Percentiles rank a stretch among this genome's conserved stretches.
These are phyloP conservation scores for Notiomystis cincta DNA, from an alignment of 2,113 vertebrate species.

Conservation along the genomic window DNA sequence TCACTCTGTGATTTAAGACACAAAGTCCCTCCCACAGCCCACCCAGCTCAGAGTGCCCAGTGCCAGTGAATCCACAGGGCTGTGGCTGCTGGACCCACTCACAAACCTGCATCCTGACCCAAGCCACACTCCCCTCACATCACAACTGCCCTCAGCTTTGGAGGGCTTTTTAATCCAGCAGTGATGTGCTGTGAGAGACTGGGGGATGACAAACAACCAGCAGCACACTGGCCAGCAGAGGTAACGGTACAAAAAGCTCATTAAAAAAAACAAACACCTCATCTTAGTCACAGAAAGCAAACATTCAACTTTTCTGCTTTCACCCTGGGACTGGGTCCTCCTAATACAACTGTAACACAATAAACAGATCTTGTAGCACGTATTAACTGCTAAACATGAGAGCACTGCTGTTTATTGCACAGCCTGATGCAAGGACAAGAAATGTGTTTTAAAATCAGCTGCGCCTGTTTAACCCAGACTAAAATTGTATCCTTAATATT, in stretches of 20 bases:
- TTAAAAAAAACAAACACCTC: accelerated
- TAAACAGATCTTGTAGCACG: background rate
- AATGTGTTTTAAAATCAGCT: background rate
- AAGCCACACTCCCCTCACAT: background rate
- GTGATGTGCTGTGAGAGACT: background rate
- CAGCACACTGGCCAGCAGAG: background rate
- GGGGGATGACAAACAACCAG: background rate
- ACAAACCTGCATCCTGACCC: background rate
- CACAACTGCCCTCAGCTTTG: background rate
- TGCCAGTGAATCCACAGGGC: background rate
- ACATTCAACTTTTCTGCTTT: background rate
- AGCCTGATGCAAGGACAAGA: background rate
- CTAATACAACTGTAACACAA: background rate
- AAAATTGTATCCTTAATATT: background rate
- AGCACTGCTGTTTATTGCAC: background rate
- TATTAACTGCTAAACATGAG: background rate
- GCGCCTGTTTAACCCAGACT: background rate
- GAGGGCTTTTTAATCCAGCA: background rate
- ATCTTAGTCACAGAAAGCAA: background rate
- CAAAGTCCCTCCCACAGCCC: background rate
- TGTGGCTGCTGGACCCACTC: background rate
- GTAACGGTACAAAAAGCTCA: background rate
- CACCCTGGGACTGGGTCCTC: background rate
- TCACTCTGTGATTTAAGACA: background rate
- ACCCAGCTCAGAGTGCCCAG: background rate